These are phyloP conservation scores for Chorisops tibialis DNA, from an alignment of 2,888 invertebrate species.

Conservation along the genomic window DNA sequence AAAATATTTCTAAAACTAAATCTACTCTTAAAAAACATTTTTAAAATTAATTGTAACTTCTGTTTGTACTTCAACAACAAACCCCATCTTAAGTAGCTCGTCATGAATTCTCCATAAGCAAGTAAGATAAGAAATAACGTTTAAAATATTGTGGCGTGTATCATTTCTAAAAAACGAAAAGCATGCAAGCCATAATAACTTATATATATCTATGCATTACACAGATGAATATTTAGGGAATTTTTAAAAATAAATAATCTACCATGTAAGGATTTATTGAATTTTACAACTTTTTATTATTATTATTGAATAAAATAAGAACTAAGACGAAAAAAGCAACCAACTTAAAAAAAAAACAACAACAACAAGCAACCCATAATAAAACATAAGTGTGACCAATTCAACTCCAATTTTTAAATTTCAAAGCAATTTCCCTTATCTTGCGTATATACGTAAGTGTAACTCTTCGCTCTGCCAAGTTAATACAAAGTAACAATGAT, in stretches of 20 bases:
- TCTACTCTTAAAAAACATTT: no score
- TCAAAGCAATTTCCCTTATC: background rate
- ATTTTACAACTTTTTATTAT: no score
- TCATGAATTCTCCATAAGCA: no score
- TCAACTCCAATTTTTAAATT: constrained; percentile 18
- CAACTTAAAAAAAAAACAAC: background rate
- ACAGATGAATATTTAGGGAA: constrained; percentile 30
- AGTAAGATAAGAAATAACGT: no score
- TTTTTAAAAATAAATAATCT: constrained; percentile 21
- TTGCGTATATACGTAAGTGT: background rate
- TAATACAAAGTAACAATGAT: background rate
- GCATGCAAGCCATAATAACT: no score
- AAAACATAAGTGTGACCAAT: constrained; percentile 19
- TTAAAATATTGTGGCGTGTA: no score
- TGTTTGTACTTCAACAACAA: no score
- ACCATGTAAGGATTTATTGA: no score
- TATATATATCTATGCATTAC: constrained; percentile 6
- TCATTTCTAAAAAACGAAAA: no score
- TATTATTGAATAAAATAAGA: background rate
- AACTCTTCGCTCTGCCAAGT: background rate
- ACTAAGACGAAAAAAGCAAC: background rate
- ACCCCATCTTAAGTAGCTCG: no score
- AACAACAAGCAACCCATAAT: background rate
- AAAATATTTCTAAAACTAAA: constrained; percentile 7
- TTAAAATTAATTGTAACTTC: no score